phyloP scores from a whole-genome alignment of 2,113 vertebrate species.

The Paedocypris sp. region DNA sequence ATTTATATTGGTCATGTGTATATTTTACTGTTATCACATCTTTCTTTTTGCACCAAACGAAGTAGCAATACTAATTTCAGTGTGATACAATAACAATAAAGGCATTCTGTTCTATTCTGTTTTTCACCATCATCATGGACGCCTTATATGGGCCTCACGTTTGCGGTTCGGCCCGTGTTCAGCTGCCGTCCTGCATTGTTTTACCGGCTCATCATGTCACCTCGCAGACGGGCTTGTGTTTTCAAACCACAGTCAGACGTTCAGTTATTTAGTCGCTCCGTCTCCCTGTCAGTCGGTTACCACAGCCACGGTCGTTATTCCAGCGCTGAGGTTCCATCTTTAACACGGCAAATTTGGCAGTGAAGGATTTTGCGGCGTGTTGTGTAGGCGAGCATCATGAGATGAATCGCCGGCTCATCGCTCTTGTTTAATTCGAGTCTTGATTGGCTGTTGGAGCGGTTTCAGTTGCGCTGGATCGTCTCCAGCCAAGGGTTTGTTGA shows the following conservation, averaged over 20 bases:
- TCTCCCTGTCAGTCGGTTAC: slow-evolving; percentile 32
- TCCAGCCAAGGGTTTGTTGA: slow-evolving; percentile 2
- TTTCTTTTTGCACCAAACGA: too few species aligned
- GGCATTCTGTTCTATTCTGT: too few species aligned
- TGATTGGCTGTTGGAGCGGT: slow-evolving; percentile 33
- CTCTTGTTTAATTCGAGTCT: slow-evolving; percentile 35
- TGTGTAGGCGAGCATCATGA: neutral
- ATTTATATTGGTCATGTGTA: too few species aligned
- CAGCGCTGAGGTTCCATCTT: slow-evolving; percentile 5
- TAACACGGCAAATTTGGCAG: slow-evolving; percentile 35
- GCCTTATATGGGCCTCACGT: neutral
- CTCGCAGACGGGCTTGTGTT: slow-evolving; percentile 18
- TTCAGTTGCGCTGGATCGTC: slow-evolving; percentile 23
- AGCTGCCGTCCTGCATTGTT: neutral
- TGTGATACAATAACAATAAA: too few species aligned
- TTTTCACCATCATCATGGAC: too few species aligned
- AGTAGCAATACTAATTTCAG: too few species aligned
- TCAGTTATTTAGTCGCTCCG: slow-evolving; percentile 10
- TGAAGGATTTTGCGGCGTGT: slow-evolving; percentile 15
- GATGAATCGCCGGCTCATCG: slow-evolving; percentile 12
- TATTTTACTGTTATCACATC: too few species aligned
- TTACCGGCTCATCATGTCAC: slow-evolving; percentile 11
- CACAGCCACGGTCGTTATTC: slow-evolving; percentile 30
- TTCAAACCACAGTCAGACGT: slow-evolving; percentile 43
- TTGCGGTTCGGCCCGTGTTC: slow-evolving; percentile 6